These are phyloP conservation scores for Ochropleura leucogaster DNA, from an alignment of 2,888 invertebrate genomes.

Conservation along the genomic window DNA sequence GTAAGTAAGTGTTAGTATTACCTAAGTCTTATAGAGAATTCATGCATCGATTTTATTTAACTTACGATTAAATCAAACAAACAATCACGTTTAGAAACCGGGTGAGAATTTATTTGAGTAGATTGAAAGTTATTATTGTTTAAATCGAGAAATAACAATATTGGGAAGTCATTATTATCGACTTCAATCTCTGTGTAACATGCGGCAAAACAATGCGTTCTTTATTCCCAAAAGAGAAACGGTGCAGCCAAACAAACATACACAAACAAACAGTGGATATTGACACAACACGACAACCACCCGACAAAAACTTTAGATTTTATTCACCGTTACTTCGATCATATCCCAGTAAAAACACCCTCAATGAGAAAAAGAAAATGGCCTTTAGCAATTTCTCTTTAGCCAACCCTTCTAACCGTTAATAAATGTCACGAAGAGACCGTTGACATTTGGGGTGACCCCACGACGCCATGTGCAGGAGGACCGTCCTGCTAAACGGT, in stretches of 20 bases:
- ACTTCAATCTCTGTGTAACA: neutral
- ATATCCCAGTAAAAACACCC: constrained; percentile 68
- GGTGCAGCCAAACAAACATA: too few relatives aligned
- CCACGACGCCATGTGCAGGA: constrained; percentile 68
- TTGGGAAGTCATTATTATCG: neutral
- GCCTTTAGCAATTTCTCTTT: constrained; percentile 80
- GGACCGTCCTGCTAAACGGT: constrained; percentile 68
- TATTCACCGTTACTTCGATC: constrained; percentile 61
- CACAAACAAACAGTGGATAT: neutral
- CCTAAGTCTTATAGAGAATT: neutral
- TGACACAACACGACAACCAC: constrained; percentile 28
- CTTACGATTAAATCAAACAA: neutral
- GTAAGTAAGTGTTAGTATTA: neutral
- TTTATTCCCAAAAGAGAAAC: neutral
- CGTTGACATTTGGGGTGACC: constrained; percentile 79
- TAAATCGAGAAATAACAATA: neutral
- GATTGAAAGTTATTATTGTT: neutral
- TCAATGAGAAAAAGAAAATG: constrained; percentile 76
- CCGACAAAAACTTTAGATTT: constrained; percentile 62
- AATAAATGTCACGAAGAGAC: constrained; percentile 85
- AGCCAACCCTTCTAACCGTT: constrained; percentile 83
- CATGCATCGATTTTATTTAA: neutral
- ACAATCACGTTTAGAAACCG: neutral
- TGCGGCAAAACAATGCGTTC: neutral
- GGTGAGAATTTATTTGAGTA: neutral